A percentile compares a stretch with the other conserved stretches of the same genome.
Evolutionary conservation across 2,113 vertebrate genomes (phyloP).

Genomic region (Heteronetta atricapilla): DNA sequence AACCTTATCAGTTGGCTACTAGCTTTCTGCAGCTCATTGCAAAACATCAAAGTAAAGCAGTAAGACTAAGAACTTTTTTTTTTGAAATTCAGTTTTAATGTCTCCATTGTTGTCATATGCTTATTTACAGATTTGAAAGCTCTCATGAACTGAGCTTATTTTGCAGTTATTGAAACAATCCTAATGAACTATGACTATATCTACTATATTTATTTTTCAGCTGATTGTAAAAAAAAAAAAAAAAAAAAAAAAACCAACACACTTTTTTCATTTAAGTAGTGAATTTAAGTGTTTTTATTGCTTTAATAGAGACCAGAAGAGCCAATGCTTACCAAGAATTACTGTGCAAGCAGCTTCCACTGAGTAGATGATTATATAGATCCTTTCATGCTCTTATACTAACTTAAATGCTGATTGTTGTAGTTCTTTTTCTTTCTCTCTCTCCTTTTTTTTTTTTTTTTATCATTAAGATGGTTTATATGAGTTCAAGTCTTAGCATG

Average conservation of each 20-base stretch:
- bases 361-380: constrained; percentile 53
- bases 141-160: background rate
- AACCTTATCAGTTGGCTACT: background rate
- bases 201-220: background rate
- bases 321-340: constrained; percentile 44
- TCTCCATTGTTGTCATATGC: background rate
- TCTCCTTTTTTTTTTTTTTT: background rate
- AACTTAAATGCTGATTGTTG: constrained; percentile 62
- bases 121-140: background rate
- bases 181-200: background rate
- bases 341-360: constrained; percentile 52
- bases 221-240: background rate
- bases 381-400: constrained; percentile 48
- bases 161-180: background rate
- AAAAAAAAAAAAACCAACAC: too few relatives aligned
- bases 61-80: background rate
- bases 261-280: background rate
- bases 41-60: rapidly evolving
- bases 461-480: background rate
- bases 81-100: rapidly evolving
- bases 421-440: background rate
- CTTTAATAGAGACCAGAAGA: background rate
- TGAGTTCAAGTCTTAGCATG: constrained; percentile 4
- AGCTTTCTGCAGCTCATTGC: background rate
- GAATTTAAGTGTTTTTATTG: background rate